phyloP scores from a whole-genome alignment of 2,888 invertebrate species.

The Erebia epiphron region DNA sequence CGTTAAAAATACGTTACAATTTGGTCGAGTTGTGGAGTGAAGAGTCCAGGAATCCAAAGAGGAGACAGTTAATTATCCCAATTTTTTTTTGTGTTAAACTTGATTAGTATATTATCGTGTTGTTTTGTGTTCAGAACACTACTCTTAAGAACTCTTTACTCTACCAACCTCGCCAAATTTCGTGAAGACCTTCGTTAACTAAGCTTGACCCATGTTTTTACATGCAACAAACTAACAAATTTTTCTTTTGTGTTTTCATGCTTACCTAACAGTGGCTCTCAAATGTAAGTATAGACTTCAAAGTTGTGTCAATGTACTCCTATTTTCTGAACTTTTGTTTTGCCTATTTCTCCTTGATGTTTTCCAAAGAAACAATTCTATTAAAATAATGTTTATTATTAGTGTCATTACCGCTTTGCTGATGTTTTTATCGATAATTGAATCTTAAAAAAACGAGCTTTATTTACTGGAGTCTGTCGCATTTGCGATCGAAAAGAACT shows the following conservation, averaged over 20 bases:
- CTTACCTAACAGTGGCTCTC: constrained; percentile 71
- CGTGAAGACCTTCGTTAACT: too few relatives aligned
- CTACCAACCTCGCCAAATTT: too few relatives aligned
- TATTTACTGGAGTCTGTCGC: constrained; percentile 33
- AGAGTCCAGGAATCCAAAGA: too few relatives aligned
- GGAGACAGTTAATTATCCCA: too few relatives aligned
- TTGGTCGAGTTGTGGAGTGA: too few relatives aligned
- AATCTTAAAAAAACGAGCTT: constrained; percentile 36
- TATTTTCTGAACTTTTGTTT: constrained; percentile 2
- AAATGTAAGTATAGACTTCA: constrained; percentile 73
- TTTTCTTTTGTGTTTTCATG: constrained; percentile 58
- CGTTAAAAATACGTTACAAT: too few relatives aligned
- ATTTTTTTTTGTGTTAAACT: too few relatives aligned
- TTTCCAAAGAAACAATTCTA: constrained; percentile 18
- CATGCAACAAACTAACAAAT: constrained; percentile 37
- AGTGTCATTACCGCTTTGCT: constrained; percentile 29
- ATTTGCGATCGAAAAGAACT: constrained; percentile 32
- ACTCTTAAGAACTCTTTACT: too few relatives aligned
- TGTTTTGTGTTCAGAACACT: too few relatives aligned
- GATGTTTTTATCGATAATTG: constrained; percentile 41
- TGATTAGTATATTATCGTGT: too few relatives aligned
- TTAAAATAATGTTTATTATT: constrained; percentile 27
- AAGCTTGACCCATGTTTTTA: too few relatives aligned
- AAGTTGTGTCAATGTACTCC: neutral
- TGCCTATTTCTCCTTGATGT: neutral